Evolutionary conservation across 2,113 vertebrate species (phyloP), one percentile per base, ranked within the genome.

Genomic region (Anoura caudifer): DNA sequence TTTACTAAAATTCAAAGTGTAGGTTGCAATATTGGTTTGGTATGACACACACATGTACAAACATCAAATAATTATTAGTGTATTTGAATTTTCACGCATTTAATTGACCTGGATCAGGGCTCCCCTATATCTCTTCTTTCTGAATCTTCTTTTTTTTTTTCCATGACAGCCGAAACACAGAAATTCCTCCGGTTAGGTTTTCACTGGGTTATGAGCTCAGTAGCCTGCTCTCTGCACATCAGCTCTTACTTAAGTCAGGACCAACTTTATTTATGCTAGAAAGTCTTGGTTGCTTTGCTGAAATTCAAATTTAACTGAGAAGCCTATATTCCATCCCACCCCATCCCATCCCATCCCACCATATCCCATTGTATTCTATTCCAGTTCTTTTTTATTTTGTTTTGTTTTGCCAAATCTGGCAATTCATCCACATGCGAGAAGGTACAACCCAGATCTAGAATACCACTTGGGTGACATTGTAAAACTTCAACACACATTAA

Each of bases 181-280:
- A 63, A 63, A 31, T 63, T 5, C 28, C 13, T 14, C 59, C 3
- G 1, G 36, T 69, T 38, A 15, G 13, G 22, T 33, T 83, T 94
- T 50, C 80, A 3, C 54, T 41, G 11, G 50, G 17, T 67, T 69
- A 1, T 65, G 16, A 79, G 17, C 56, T 45, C 56, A 43, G 79
- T 20, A 52, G 2, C 1, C 22, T 47, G 22, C 1, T 0, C 20
- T 67, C 36, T 20, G 3, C 14, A 59, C 4, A 47, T 7, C 16
- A 41, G 36, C 41, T 76, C 54, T 70, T 2, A 82, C 7, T 20
- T 17, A 82, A 69, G 8, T 43, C 19, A 45, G 72, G 13, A 26
- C 41, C 26, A 22, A 20, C 7, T 43, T 31, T 61, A 65, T 56
- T 80, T n/a, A 47, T 24, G 33, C 15, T 56, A 79, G 84, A 87